Percentiles rank a stretch among this genome's conserved stretches.
Conservation (phyloP, 2,113 vertebrate species). For the Megaleporinus macrocephalus region DNA sequence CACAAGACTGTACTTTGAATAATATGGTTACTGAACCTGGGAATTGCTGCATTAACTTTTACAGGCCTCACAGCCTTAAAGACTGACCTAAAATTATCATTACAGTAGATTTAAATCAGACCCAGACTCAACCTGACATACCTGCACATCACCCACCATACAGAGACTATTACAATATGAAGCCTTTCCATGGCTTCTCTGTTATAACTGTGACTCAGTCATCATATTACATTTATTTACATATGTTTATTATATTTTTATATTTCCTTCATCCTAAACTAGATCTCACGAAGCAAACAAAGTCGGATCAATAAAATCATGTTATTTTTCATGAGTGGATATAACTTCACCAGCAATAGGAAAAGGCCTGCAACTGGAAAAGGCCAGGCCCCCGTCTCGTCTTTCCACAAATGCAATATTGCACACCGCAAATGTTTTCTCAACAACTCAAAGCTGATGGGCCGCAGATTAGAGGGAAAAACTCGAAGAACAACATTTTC, state of each 20-base stretch:
- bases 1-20: not conserved
- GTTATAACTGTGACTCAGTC: not conserved
- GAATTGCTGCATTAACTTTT: no score
- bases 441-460: slow-evolving; percentile 45
- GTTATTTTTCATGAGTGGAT: not conserved
- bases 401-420: slow-evolving; percentile 10
- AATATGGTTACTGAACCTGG: not conserved
- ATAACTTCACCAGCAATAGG: not conserved
- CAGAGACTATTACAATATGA: no score
- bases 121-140: not conserved
- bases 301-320: not conserved
- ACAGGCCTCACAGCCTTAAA: not conserved
- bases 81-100: not conserved
- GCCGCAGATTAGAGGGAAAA: slow-evolving; percentile 42
- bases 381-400: not conserved
- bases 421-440: slow-evolving; percentile 46
- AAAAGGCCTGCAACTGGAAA: not conserved
- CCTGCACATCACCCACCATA: not conserved
- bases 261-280: not conserved
- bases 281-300: not conserved
- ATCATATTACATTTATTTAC: not conserved
- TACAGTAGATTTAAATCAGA: not conserved
- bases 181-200: not conserved
- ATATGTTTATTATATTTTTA: no score
- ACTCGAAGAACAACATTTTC: slow-evolving; percentile 45